Conservation (phyloP, 2,888 invertebrate species). For the Heliothis peltigera region DNA sequence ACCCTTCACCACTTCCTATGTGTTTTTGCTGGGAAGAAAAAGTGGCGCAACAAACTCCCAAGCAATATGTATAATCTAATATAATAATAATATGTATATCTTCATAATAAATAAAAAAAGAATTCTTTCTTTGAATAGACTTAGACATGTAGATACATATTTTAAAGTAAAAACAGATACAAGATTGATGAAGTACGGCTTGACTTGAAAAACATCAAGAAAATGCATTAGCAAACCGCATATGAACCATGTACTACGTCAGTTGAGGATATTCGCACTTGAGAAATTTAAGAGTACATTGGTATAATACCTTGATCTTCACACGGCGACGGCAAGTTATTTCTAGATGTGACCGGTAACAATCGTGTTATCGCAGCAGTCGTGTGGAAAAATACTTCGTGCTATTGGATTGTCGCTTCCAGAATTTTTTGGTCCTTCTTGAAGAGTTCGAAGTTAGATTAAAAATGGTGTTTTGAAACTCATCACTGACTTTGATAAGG, state of each 20-base stretch:
- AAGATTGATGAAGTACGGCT: background rate
- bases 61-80: too few relatives aligned
- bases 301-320: slow-evolving; percentile 58
- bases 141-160: too few relatives aligned
- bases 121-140: too few relatives aligned
- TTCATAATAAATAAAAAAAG: too few relatives aligned
- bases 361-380: slow-evolving; percentile 37
- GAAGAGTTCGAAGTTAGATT: too few relatives aligned
- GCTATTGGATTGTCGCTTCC: slow-evolving; percentile 9
- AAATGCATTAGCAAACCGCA: background rate
- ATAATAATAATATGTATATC: too few relatives aligned
- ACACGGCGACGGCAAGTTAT: slow-evolving; percentile 42
- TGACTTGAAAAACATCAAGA: background rate
- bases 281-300: slow-evolving; percentile 8
- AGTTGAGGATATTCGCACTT: slow-evolving; percentile 4
- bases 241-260: background rate
- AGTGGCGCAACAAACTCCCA: too few relatives aligned
- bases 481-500: background rate
- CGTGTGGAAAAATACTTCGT: slow-evolving; percentile 27
- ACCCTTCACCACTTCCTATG: too few relatives aligned
- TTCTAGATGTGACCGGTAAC: slow-evolving; percentile 35
- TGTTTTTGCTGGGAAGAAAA: too few relatives aligned
- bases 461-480: background rate
- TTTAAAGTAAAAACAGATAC: too few relatives aligned
- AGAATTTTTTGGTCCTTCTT: background rate